These are phyloP conservation scores for Stichopus horrens DNA, from an alignment of 53 echinoderm and acorn worm species.

Conservation along the genomic window DNA sequence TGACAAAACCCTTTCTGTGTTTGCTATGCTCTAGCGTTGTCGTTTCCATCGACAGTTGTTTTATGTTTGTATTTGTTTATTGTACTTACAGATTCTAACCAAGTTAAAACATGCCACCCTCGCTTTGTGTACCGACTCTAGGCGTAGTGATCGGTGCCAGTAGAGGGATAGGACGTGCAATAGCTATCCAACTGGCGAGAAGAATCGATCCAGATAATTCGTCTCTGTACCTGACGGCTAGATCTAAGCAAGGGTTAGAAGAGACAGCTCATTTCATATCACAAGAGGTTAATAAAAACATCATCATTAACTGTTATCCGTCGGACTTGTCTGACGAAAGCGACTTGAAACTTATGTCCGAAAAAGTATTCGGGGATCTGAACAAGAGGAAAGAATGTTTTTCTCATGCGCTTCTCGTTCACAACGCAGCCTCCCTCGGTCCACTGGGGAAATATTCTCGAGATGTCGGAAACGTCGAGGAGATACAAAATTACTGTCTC, in stretches of 20 bases:
- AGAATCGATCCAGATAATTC: constrained; percentile 51
- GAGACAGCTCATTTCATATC: constrained; percentile 56
- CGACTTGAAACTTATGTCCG: neutral
- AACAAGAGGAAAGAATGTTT: neutral
- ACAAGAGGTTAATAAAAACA: neutral
- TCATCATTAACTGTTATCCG: neutral
- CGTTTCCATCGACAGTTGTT: neutral
- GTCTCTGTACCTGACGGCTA: constrained; percentile 53
- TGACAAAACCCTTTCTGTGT: too few relatives aligned
- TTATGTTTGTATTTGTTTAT: neutral
- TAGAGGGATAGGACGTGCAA: constrained; percentile 64
- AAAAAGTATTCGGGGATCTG: neutral
- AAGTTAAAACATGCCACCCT: neutral
- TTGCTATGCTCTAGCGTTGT: neutral
- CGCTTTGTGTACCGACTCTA: constrained; percentile 59
- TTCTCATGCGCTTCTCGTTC: neutral
- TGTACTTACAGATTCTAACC: neutral
- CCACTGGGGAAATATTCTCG: constrained; percentile 16
- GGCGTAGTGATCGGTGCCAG: constrained; percentile 75
- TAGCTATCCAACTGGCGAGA: constrained; percentile 62
- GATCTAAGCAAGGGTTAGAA: constrained; percentile 46
- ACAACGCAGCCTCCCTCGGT: constrained; percentile 7
- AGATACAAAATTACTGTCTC: constrained; percentile 53
- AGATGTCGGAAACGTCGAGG: constrained; percentile 16
- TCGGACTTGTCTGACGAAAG: constrained; percentile 25